phyloP scores from a whole-genome alignment of 2,888 invertebrate species.

The Phania funesta region DNA sequence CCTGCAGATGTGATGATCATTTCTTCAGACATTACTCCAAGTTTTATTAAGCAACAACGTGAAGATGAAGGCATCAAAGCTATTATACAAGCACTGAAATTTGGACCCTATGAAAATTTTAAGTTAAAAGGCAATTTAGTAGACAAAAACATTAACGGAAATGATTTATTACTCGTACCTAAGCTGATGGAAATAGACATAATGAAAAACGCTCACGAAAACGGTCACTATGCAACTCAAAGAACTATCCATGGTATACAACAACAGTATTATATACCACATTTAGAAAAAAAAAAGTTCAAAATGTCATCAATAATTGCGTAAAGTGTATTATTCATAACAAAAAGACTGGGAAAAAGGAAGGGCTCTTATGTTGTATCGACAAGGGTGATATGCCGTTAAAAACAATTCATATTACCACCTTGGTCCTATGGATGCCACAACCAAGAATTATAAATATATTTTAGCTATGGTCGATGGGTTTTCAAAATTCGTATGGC shows the following conservation, averaged over 20 bases:
- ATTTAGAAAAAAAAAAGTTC: constrained; percentile 45
- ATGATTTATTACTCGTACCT: constrained; percentile 58
- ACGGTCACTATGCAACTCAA: too few species aligned
- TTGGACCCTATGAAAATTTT: constrained; percentile 46
- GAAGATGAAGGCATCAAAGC: constrained; percentile 16
- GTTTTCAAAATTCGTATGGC: background rate
- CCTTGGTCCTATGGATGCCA: constrained; percentile 27
- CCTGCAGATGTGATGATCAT: background rate
- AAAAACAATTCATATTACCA: constrained; percentile 73
- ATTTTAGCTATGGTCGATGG: background rate
- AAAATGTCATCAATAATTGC: constrained; percentile 40
- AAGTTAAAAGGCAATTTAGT: constrained; percentile 47
- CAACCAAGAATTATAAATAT: background rate
- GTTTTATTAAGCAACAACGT: background rate
- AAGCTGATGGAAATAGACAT: constrained; percentile 51
- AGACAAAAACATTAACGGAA: constrained; percentile 38
- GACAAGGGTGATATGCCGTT: constrained; percentile 72
- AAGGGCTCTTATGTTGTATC: constrained; percentile 73
- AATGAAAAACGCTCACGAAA: constrained; percentile 32
- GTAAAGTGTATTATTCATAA: constrained; percentile 49
- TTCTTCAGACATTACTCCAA: background rate
- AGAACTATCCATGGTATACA: too few species aligned
- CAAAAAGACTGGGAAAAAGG: constrained; percentile 72
- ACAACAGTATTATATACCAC: constrained; percentile 60
- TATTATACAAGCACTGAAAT: background rate